These are phyloP conservation scores for Criorhina ranunculi DNA, from an alignment of 2,888 invertebrate species.

Conservation along the genomic window DNA sequence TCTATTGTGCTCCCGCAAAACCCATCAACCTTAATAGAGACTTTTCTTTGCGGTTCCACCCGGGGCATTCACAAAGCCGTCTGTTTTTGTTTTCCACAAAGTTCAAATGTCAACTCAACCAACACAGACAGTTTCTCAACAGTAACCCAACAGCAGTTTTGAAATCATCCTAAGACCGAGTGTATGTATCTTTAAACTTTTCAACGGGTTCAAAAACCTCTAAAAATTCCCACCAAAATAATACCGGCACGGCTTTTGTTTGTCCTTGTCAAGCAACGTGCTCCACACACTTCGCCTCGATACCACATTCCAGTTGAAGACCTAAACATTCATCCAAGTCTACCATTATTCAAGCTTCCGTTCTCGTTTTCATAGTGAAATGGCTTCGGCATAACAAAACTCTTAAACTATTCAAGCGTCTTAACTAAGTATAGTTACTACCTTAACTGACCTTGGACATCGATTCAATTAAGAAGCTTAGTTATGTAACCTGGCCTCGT, in stretches of 20 bases:
- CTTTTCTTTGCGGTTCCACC: too few species aligned
- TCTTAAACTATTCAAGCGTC: background rate
- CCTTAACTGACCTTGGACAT: constrained; percentile 43
- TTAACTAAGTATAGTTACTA: background rate
- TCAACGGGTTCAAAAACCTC: constrained; percentile 33
- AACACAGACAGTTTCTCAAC: too few species aligned
- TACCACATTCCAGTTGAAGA: constrained; percentile 17
- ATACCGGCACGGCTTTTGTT: constrained; percentile 22
- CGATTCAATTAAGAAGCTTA: constrained; percentile 29
- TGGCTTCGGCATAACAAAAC: background rate
- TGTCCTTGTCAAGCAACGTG: constrained; percentile 32
- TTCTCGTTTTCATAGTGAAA: constrained; percentile 12
- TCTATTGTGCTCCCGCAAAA: too few species aligned
- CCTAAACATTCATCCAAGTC: constrained; percentile 4
- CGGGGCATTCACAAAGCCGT: too few species aligned
- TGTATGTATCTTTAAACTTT: too few species aligned
- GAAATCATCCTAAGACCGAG: too few species aligned
- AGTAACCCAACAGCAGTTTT: too few species aligned
- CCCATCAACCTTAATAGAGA: too few species aligned
- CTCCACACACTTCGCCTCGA: constrained; percentile 28
- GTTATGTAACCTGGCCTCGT: constrained; percentile 44
- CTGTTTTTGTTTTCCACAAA: too few species aligned
- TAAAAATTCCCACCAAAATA: background rate
- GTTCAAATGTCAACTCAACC: too few species aligned
- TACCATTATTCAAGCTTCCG: constrained; percentile 15